Evolutionary conservation across 2,888 invertebrate genomes (phyloP), one percentile per base, ranked within the genome.

Genomic region (Coremacera marginata): DNA sequence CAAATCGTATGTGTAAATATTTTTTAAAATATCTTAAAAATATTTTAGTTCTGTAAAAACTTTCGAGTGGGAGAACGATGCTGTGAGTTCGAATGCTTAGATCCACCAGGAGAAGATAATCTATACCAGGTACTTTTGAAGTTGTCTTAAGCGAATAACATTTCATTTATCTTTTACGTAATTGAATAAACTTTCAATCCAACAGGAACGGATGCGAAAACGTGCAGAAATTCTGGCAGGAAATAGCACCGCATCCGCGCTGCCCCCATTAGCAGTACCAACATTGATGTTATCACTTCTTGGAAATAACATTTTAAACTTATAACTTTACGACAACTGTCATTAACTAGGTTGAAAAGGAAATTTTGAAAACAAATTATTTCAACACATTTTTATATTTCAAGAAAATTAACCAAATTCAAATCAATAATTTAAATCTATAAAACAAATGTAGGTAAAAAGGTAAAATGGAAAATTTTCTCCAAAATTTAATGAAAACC

Each of bases 41-140:
- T 31, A 63, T 57, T 85, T 85, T 78, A 96, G 96, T 95, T 94
- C 90, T 96, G 96, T 91, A 94, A 94, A 88, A 94, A 94, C 86
- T 96, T 95, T 89, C 92, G 95, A 71, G 94, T 95, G 71, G 95
- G 95, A 72, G 94, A 94, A 86, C 91, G 94, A 78, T 97, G 97
- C 90, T 97, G 97, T 88, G 95, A 96, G 87, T 97, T 96, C 89
- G 94, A 94, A 86, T 97, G 97, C 89, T 91, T 96, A 83, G 95
- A 96, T 89, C 93, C 93, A 0, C 93, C 93, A 0, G 94, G 93
- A 0, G 92, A 94, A 83, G 92, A 93, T 86, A 90, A 89, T 76
- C 88, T 91, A 70, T 92, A 92, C 88, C 90, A 91, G 86, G 89
- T 89, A 77, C 79, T 81, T 78, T 25, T 31, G 11, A 7, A 37